A percentile compares a stretch with the other conserved stretches of the same genome.
These are phyloP conservation scores for Dicrostonyx torquatus DNA, from an alignment of 2,797 vertebrate genomes.

Conservation along the genomic window DNA sequence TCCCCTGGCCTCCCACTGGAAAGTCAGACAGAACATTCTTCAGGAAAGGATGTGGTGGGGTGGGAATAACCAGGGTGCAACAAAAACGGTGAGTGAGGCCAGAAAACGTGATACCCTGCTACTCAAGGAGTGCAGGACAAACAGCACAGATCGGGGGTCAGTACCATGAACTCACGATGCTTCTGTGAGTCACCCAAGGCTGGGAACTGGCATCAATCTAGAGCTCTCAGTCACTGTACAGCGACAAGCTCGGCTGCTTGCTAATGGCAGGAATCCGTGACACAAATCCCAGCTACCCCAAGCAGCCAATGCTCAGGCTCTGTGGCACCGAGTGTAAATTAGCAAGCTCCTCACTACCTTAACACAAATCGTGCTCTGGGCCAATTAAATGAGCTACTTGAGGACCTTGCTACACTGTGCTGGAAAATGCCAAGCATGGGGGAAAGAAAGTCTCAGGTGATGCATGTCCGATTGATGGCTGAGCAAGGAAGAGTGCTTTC, in stretches of 20 bases:
- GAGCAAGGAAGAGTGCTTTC: background rate
- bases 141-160: background rate
- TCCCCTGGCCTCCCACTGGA: background rate
- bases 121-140: background rate
- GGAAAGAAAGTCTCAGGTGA: background rate
- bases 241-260: background rate
- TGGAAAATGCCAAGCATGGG: slow-evolving; percentile 14
- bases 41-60: background rate
- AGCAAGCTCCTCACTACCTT: background rate
- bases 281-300: background rate
- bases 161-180: slow-evolving; percentile 1
- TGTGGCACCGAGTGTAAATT: background rate
- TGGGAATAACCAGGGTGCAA: background rate
- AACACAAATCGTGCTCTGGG: background rate
- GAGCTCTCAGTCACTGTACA: background rate
- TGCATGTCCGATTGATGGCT: background rate
- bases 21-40: slow-evolving; percentile 29
- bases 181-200: slow-evolving; percentile 63
- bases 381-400: slow-evolving; percentile 57
- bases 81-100: background rate
- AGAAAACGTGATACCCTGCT: background rate
- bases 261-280: background rate
- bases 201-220: slow-evolving; percentile 15
- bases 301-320: background rate
- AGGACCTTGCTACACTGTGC: background rate